Percentiles rank a stretch among this genome's conserved stretches.
phyloP scores from a whole-genome alignment of 2,888 invertebrate genomes.

The Amphimallon solstitiale region DNA sequence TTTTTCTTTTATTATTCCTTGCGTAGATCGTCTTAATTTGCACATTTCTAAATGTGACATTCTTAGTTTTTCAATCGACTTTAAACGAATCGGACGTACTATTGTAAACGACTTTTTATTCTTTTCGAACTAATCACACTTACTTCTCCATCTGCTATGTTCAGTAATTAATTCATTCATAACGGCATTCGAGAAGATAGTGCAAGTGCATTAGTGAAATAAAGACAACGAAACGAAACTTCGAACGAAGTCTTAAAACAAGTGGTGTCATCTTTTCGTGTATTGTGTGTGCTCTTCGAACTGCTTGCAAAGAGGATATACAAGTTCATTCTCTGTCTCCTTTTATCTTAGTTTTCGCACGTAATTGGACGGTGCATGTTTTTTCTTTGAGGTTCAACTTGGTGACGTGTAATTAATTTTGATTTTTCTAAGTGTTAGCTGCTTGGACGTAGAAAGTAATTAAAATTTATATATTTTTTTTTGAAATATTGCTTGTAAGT shows the following conservation, averaged over 20 bases:
- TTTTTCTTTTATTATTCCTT: too few species aligned
- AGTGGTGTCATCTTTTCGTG: too few species aligned
- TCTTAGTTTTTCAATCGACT: constrained; percentile 45
- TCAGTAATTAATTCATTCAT: constrained; percentile 8
- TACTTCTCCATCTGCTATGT: constrained; percentile 35
- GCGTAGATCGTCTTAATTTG: constrained; percentile 35
- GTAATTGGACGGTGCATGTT: too few species aligned
- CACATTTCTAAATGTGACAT: constrained; percentile 33
- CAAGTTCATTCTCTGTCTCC: not conserved
- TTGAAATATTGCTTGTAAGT: too few species aligned
- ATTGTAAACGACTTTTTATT: constrained; percentile 7
- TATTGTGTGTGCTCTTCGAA: too few species aligned
- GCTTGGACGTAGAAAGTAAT: too few species aligned
- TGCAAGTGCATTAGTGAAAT: not conserved
- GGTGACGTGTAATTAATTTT: too few species aligned
- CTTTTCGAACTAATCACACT: constrained; percentile 2
- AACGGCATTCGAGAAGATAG: constrained; percentile 19
- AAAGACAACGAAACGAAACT: not conserved
- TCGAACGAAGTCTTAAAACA: too few species aligned
- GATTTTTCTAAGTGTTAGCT: too few species aligned
- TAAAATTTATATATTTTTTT: too few species aligned
- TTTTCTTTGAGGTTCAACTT: too few species aligned
- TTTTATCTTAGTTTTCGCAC: not conserved
- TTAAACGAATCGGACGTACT: constrained; percentile 27
- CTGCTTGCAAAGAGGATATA: not conserved